These are phyloP conservation scores for Xiphophorus maculatus DNA, from an alignment of 2,113 vertebrate genomes.

Conservation along the genomic window DNA sequence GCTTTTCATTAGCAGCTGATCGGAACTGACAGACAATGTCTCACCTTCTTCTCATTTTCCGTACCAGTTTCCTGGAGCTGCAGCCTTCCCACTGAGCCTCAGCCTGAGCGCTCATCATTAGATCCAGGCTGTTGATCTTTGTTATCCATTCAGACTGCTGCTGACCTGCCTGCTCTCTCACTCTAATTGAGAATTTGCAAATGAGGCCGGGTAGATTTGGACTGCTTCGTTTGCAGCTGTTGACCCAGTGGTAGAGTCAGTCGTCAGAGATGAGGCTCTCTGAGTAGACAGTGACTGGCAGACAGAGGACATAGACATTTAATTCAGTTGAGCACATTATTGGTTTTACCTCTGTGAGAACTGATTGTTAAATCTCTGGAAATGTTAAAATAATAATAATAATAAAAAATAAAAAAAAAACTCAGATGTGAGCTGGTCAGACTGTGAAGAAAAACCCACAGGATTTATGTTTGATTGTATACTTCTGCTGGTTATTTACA, in stretches of 20 bases:
- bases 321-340: slow-evolving; percentile 43
- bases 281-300: slow-evolving; percentile 12
- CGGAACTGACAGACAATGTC: slow-evolving; percentile 34
- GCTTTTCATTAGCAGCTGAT: slow-evolving; percentile 38
- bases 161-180: slow-evolving; percentile 44
- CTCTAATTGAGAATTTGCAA: slow-evolving; percentile 75
- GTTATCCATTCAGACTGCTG: slow-evolving; percentile 59
- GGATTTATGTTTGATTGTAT: slow-evolving; percentile 11
- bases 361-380: slow-evolving; percentile 4
- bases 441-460: neutral
- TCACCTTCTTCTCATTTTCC: slow-evolving; percentile 57
- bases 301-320: slow-evolving; percentile 26
- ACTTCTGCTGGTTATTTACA: slow-evolving; percentile 26
- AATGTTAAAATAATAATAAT: neutral
- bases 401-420: too few species aligned
- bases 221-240: slow-evolving; percentile 20
- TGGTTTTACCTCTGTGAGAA: slow-evolving; percentile 9
- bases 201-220: slow-evolving; percentile 53
- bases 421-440: neutral
- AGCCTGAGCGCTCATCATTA: slow-evolving; percentile 63
- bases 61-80: slow-evolving; percentile 28
- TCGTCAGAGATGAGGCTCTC: slow-evolving; percentile 33
- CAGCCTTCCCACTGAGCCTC: slow-evolving; percentile 45
- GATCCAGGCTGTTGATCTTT: slow-evolving; percentile 66
- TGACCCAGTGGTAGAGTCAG: slow-evolving; percentile 33